Percentiles rank a stretch among this genome's conserved stretches.
phyloP scores from a whole-genome alignment of 2,113 vertebrate species.

The Menidia beryllina region DNA sequence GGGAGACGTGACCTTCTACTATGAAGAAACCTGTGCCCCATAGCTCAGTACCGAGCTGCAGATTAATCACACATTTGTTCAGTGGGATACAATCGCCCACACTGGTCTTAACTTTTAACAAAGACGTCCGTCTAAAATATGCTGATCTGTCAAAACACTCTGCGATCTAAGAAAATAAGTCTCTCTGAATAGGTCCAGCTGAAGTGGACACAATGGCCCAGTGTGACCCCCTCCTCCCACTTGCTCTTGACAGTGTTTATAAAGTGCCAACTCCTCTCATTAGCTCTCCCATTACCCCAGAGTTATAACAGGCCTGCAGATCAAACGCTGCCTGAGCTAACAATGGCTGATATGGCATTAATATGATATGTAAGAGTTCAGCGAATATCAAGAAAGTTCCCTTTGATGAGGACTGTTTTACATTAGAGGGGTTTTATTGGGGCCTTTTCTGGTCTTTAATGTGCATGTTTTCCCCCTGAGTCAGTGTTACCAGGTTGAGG shows the following conservation, averaged over 20 bases:
- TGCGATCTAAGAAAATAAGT: slow-evolving; percentile 43
- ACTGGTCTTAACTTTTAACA: slow-evolving; percentile 64
- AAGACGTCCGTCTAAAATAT: slow-evolving; percentile 55
- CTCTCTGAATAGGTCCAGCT: slow-evolving; percentile 47
- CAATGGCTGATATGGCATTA: slow-evolving; percentile 76
- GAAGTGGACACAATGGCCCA: slow-evolving; percentile 60
- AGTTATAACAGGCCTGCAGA: slow-evolving; percentile 66
- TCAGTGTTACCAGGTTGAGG: slow-evolving; percentile 74
- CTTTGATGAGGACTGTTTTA: slow-evolving; percentile 82
- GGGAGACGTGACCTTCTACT: slow-evolving; percentile 46
- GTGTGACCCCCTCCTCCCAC: slow-evolving; percentile 67
- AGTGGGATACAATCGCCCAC: slow-evolving; percentile 42
- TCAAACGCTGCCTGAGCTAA: slow-evolving; percentile 71
- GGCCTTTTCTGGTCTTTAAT: slow-evolving; percentile 78
- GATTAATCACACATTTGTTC: slow-evolving; percentile 72
- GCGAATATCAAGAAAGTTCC: slow-evolving; percentile 69
- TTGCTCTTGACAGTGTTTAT: slow-evolving; percentile 75
- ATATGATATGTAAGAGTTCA: slow-evolving; percentile 81
- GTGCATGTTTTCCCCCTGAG: slow-evolving; percentile 77
- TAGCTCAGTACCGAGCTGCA: slow-evolving; percentile 42
- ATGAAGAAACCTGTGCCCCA: slow-evolving; percentile 34
- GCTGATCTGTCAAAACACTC: slow-evolving; percentile 59
- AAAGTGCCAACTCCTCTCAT: slow-evolving; percentile 79
- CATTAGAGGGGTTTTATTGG: slow-evolving; percentile 77
- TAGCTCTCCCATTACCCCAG: slow-evolving; percentile 64